A percentile compares a stretch with the other conserved stretches of the same genome.
These are phyloP conservation scores for Doryteuthis pealeii DNA, from an alignment of 1,140 invertebrate species.

Conservation along the genomic window DNA sequence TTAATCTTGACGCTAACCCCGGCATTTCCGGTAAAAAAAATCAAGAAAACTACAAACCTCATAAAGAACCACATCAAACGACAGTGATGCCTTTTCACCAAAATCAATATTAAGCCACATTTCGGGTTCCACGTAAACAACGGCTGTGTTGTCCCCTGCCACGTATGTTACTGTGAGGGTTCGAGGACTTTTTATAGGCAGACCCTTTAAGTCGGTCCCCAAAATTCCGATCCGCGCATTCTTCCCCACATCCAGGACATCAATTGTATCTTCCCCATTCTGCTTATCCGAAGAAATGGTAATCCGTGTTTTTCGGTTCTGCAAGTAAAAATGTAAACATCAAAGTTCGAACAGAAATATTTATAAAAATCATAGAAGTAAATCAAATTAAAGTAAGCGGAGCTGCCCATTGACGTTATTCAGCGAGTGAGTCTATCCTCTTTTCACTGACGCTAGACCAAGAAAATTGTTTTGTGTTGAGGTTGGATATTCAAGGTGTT, in stretches of 20 bases:
- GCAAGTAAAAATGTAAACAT: slow-evolving; percentile 6
- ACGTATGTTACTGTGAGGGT: slow-evolving; percentile 28
- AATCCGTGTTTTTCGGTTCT: slow-evolving; percentile 35
- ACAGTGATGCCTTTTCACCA: slow-evolving; percentile 35
- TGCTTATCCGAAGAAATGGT: slow-evolving; percentile 28
- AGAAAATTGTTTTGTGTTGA: no score
- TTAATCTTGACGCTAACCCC: no score
- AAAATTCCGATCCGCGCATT: slow-evolving; percentile 37
- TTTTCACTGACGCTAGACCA: no score
- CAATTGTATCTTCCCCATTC: slow-evolving; percentile 25
- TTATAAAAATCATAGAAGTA: background rate
- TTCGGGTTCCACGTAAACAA: slow-evolving; percentile 38
- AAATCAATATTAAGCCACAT: slow-evolving; percentile 49
- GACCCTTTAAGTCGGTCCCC: slow-evolving; percentile 27
- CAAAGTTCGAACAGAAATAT: no score
- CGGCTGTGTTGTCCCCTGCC: slow-evolving; percentile 43
- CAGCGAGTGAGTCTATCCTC: no score
- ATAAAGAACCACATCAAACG: slow-evolving; percentile 44
- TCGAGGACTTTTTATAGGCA: slow-evolving; percentile 21
- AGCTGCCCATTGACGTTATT: no score
- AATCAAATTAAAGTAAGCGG: no score
- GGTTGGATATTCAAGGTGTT: no score
- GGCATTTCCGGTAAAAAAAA: no score
- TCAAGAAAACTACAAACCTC: slow-evolving; percentile 26
- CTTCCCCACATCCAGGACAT: slow-evolving; percentile 34